These are phyloP conservation scores for Cherax destructor DNA, from an alignment of 1,140 invertebrate species.

Conservation along the genomic window DNA sequence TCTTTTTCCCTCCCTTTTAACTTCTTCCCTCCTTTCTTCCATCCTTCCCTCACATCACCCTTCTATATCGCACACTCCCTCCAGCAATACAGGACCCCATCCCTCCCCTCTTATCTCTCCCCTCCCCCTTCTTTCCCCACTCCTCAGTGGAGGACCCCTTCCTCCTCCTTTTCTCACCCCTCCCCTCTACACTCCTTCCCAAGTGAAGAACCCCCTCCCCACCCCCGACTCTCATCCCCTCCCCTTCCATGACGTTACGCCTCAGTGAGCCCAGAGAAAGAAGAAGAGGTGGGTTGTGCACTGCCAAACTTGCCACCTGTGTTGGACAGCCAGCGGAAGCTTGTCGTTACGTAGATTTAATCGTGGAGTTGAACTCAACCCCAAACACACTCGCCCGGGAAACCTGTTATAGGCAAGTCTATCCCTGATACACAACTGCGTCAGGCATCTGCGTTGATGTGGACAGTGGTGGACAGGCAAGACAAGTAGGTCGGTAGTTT, in stretches of 20 bases:
- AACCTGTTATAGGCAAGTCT: too few relatives aligned
- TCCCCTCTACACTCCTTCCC: neutral
- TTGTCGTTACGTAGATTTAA: constrained; percentile 47
- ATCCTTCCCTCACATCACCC: neutral
- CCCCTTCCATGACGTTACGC: constrained; percentile 13
- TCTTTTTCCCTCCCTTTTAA: too few relatives aligned
- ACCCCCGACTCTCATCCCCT: neutral
- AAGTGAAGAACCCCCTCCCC: too few relatives aligned
- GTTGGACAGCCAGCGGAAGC: constrained; percentile 37
- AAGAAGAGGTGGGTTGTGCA: constrained; percentile 27
- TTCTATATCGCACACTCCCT: neutral
- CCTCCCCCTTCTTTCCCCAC: constrained; percentile 5
- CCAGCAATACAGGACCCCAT: neutral
- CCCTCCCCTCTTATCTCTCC: neutral
- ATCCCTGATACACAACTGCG: too few relatives aligned
- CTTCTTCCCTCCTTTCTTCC: neutral
- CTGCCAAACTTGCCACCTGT: constrained; percentile 53
- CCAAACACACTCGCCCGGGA: neutral
- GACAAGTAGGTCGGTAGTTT: too few relatives aligned
- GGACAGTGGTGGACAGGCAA: too few relatives aligned
- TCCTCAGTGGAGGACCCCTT: neutral
- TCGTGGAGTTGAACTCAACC: constrained; percentile 26
- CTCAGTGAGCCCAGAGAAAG: constrained; percentile 56
- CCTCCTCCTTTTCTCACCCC: neutral
- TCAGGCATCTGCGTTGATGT: too few relatives aligned